phyloP scores from a whole-genome alignment of 2,113 vertebrate genomes.

The Halichoerus grypus region DNA sequence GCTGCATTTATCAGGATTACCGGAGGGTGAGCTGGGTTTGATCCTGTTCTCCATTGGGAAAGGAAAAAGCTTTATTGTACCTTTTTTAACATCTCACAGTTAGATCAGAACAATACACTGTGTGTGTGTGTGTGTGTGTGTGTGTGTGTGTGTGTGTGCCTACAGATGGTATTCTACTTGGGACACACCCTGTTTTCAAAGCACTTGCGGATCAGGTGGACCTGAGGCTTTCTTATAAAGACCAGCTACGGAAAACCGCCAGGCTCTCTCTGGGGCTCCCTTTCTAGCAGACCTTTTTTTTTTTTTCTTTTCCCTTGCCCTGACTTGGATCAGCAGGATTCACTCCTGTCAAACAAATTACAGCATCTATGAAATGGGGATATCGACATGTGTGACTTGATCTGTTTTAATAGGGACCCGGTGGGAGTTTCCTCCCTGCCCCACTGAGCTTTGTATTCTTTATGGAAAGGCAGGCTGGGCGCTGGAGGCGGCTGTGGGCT shows the following conservation, averaged over 20 bases:
- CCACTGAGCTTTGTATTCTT: constrained; percentile 93
- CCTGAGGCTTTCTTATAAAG: constrained; percentile 79
- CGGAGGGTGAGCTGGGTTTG: constrained; percentile 85
- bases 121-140: constrained; percentile 73
- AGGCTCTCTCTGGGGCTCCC: constrained; percentile 67
- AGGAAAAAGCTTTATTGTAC: constrained; percentile 77
- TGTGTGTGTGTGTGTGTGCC: background rate
- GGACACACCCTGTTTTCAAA: constrained; percentile 75
- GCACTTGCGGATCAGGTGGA: background rate
- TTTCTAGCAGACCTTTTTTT: constrained; percentile 69
- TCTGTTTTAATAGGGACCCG: constrained; percentile 92
- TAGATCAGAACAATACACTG: constrained; percentile 76
- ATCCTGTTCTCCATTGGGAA: constrained; percentile 84
- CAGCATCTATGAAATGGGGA: constrained; percentile 88
- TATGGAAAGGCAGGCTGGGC: constrained; percentile 89
- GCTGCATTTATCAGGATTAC: constrained; percentile 87
- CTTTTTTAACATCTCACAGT: constrained; percentile 72
- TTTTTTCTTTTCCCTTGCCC: constrained; percentile 52
- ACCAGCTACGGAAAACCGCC: constrained; percentile 67
- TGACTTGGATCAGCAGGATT: constrained; percentile 82
- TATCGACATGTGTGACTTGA: constrained; percentile 91
- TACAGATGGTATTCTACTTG: background rate
- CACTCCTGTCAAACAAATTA: constrained; percentile 91
- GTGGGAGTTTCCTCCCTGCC: constrained; percentile 89
- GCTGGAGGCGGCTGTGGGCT: constrained; percentile 87